A percentile compares a stretch with the other conserved stretches of the same genome.
These are phyloP conservation scores for Erebia aethiops DNA, from an alignment of 2,888 invertebrate species.

Conservation along the genomic window DNA sequence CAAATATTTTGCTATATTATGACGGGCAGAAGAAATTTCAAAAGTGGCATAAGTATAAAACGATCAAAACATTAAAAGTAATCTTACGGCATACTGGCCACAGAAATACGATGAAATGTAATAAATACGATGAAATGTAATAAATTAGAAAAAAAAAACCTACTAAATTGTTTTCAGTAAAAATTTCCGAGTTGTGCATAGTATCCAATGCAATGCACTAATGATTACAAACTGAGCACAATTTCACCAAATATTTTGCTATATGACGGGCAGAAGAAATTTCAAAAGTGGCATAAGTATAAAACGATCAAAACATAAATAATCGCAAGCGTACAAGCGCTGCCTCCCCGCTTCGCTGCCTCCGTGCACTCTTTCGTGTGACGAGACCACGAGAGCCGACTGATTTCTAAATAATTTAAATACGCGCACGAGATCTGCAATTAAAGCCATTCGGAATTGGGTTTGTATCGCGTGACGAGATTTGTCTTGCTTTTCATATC, in stretches of 20 bases:
- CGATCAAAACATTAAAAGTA: slow-evolving; percentile 18
- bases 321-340: slow-evolving; percentile 1
- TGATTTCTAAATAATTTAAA: slow-evolving; percentile 82
- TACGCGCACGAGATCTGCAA: slow-evolving; percentile 71
- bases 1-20: background rate
- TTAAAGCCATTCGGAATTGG: slow-evolving; percentile 69
- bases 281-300: slow-evolving; percentile 17
- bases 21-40: slow-evolving; percentile 10
- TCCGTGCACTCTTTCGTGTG: slow-evolving; percentile 78
- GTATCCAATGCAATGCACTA: background rate
- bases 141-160: no score
- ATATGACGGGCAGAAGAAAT: slow-evolving; percentile 11
- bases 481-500: slow-evolving; percentile 44
- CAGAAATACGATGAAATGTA: no score
- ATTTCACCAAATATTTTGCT: slow-evolving; percentile 14
- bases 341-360: slow-evolving; percentile 61
- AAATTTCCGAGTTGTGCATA: background rate
- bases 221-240: background rate
- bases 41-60: slow-evolving; percentile 15
- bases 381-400: slow-evolving; percentile 61
- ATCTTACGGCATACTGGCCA: no score
- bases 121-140: no score
- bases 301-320: slow-evolving; percentile 27
- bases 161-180: no score
- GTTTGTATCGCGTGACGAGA: slow-evolving; percentile 62